Percentiles rank a stretch among this genome's conserved stretches.
Evolutionary conservation across 2,797 vertebrate genomes (phyloP).

Genomic region (Smutsia temminckii): DNA sequence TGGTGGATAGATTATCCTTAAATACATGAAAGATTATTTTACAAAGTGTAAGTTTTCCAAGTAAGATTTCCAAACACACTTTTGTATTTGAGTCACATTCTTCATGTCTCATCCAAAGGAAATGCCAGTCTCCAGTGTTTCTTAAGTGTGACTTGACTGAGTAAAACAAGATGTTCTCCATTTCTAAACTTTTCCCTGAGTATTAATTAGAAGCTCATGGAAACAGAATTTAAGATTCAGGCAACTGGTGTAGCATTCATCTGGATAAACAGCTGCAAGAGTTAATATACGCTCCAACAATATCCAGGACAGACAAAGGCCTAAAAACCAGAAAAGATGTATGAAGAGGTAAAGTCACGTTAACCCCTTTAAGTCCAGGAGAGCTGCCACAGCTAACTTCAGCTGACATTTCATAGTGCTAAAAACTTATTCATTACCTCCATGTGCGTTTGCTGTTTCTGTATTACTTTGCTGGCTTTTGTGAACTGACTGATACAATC

Average conservation of each 20-base stretch:
- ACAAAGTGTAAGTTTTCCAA: background rate
- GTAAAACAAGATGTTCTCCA: background rate
- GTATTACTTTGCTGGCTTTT: conserved; percentile 3
- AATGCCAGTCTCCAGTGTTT: background rate
- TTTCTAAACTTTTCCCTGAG: background rate
- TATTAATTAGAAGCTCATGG: background rate
- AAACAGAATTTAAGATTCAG: background rate
- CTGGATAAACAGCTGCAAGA: background rate
- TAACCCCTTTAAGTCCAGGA: background rate
- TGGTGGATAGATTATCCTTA: background rate
- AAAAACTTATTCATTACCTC: background rate
- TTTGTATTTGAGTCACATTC: background rate
- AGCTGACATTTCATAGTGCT: background rate
- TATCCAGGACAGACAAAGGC: background rate
- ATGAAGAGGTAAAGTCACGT: background rate
- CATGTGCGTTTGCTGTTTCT: background rate
- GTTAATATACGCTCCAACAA: background rate
- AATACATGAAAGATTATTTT: background rate
- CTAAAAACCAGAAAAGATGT: background rate
- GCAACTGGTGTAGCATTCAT: background rate
- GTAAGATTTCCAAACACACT: background rate
- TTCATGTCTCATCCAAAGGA: background rate
- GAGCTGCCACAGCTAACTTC: background rate
- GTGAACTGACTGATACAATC: conserved; percentile 14
- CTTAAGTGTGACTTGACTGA: background rate